Conservation (phyloP, 1,140 invertebrate genomes). For the Trichonephila clavata region DNA sequence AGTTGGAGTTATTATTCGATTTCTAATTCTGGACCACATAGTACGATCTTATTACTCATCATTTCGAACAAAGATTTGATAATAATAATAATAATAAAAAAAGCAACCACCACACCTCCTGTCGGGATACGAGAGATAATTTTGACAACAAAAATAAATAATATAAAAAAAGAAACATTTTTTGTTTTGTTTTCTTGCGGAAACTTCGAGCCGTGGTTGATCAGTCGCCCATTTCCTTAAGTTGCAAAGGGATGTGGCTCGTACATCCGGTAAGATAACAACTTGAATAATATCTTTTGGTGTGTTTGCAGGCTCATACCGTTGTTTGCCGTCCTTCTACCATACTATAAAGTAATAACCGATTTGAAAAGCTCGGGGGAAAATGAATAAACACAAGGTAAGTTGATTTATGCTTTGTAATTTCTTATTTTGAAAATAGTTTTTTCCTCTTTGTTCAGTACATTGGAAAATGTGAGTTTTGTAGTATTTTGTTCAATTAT, state of each 20-base stretch:
- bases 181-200: background rate
- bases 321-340: background rate
- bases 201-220: background rate
- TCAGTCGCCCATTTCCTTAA: background rate
- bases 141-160: too few relatives aligned
- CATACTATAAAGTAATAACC: background rate
- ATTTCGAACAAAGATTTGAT: too few relatives aligned
- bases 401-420: background rate
- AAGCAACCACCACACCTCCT: too few relatives aligned
- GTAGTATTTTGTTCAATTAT: too few relatives aligned
- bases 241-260: conserved; percentile 29
- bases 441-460: too few relatives aligned
- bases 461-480: too few relatives aligned
- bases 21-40: too few relatives aligned
- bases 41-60: too few relatives aligned
- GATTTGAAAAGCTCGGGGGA: background rate
- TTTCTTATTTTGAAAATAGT: background rate
- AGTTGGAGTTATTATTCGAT: too few relatives aligned
- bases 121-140: too few relatives aligned
- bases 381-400: background rate
- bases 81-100: too few relatives aligned
- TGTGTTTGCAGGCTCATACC: background rate
- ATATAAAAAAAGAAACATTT: background rate
- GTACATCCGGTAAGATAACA: conserved; percentile 33
- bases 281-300: background rate